Conservation (phyloP, 23 tunicate species). For the Halocynthia roretzi region DNA sequence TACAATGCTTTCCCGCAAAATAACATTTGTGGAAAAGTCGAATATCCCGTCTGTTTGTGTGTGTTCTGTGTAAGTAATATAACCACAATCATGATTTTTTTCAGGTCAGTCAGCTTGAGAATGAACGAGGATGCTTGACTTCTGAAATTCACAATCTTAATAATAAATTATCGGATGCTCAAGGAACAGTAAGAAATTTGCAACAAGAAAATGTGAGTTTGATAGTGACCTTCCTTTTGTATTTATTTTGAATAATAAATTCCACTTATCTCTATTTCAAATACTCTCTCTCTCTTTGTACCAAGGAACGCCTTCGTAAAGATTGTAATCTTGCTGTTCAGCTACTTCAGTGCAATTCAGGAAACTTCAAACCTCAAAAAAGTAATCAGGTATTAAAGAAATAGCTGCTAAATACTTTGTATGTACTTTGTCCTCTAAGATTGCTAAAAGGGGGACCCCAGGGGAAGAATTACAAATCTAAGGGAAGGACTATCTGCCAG, state of each 20-base stretch:
- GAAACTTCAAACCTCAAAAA: slow-evolving; percentile 38
- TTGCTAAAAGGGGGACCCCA: too few species aligned
- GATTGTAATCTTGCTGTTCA: slow-evolving; percentile 87
- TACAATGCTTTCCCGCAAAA: background rate
- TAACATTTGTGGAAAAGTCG: background rate
- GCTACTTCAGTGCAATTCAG: slow-evolving; percentile 62
- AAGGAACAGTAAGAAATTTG: slow-evolving; percentile 22
- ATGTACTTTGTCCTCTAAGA: too few species aligned
- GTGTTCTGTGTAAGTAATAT: background rate
- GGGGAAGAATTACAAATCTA: too few species aligned
- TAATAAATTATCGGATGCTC: slow-evolving; percentile 34
- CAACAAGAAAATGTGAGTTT: slow-evolving; percentile 67
- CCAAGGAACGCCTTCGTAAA: slow-evolving; percentile 71
- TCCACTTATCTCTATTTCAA: background rate
- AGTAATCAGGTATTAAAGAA: background rate
- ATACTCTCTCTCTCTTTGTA: background rate
- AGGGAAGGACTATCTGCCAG: too few species aligned
- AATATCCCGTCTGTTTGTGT: background rate
- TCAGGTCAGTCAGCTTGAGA: slow-evolving; percentile 21
- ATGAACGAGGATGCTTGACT: slow-evolving; percentile 19
- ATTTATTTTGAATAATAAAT: background rate
- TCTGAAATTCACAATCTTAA: slow-evolving; percentile 37
- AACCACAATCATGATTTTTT: background rate
- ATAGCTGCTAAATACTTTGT: too few species aligned
- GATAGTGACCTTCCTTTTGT: too few species aligned